Conservation (phyloP, 2,888 invertebrate species). For the Heteromyza rotundicornis region DNA sequence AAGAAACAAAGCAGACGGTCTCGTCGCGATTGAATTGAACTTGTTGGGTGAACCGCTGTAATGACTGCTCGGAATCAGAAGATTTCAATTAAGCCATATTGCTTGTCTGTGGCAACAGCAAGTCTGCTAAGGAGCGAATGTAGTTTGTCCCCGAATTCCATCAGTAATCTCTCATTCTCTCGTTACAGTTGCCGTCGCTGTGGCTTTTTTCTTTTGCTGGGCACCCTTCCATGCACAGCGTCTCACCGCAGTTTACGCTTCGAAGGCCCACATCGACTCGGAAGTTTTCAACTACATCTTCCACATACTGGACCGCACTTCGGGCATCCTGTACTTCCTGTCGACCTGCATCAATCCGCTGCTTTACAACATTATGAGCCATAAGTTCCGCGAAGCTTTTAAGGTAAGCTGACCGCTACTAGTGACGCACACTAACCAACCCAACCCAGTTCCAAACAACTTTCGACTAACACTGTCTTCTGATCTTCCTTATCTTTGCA, state of each 20-base stretch:
- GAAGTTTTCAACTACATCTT: constrained; percentile 66
- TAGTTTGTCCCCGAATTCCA: too few relatives aligned
- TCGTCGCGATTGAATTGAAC: too few relatives aligned
- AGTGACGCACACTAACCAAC: background rate
- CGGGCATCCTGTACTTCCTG: constrained; percentile 72
- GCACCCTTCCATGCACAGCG: constrained; percentile 93
- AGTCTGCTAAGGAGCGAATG: too few relatives aligned
- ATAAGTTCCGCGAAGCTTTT: constrained; percentile 74
- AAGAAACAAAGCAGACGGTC: too few relatives aligned
- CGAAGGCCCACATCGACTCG: constrained; percentile 49
- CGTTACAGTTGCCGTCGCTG: constrained; percentile 83
- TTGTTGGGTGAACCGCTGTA: too few relatives aligned
- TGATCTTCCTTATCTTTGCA: background rate
- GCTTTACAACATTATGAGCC: constrained; percentile 74
- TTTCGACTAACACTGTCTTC: constrained; percentile 4
- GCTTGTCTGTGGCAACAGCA: too few relatives aligned
- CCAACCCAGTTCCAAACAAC: constrained; percentile 8
- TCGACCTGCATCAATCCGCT: constrained; percentile 75
- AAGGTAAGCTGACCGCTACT: constrained; percentile 63
- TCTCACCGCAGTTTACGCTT: constrained; percentile 78
- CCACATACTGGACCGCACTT: constrained; percentile 71
- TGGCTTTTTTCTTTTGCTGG: constrained; percentile 85
- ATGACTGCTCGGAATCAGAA: too few relatives aligned
- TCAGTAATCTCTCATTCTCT: too few relatives aligned
- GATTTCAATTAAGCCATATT: too few relatives aligned